These are phyloP conservation scores for Nothocercus nigrocapillus DNA, from an alignment of 2,113 vertebrate species.

Conservation along the genomic window DNA sequence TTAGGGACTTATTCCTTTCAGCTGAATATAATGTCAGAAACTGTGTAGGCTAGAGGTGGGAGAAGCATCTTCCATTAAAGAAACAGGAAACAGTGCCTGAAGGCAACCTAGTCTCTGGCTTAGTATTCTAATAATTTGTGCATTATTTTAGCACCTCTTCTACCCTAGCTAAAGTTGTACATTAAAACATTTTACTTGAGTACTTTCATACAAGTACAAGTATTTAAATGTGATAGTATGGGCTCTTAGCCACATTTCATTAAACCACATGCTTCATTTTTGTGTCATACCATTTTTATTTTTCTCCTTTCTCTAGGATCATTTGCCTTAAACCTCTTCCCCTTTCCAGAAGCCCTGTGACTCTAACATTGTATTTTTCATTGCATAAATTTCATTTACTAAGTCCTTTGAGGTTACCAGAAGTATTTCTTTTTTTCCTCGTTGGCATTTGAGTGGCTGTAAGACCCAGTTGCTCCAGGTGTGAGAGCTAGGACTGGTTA, in stretches of 20 bases:
- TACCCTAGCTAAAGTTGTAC: accelerated
- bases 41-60: not conserved
- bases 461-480: not conserved
- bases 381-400: not conserved
- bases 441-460: not conserved
- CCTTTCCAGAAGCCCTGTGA: not conserved
- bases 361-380: not conserved
- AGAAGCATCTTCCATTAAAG: not conserved
- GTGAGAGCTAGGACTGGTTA: not conserved
- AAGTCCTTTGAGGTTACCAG: not conserved
- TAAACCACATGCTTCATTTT: not conserved
- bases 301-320: not conserved
- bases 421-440: not conserved
- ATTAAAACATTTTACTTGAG: not conserved
- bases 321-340: not conserved
- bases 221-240: not conserved
- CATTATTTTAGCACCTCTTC: not conserved
- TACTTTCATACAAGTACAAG: not conserved
- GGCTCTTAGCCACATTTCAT: not conserved
- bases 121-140: not conserved
- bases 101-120: not conserved
- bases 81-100: not conserved
- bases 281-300: not conserved
- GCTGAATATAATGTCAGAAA: not conserved
- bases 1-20: not conserved